phyloP scores from a whole-genome alignment of 2,797 vertebrate species.

The Eulemur rubriventer region DNA sequence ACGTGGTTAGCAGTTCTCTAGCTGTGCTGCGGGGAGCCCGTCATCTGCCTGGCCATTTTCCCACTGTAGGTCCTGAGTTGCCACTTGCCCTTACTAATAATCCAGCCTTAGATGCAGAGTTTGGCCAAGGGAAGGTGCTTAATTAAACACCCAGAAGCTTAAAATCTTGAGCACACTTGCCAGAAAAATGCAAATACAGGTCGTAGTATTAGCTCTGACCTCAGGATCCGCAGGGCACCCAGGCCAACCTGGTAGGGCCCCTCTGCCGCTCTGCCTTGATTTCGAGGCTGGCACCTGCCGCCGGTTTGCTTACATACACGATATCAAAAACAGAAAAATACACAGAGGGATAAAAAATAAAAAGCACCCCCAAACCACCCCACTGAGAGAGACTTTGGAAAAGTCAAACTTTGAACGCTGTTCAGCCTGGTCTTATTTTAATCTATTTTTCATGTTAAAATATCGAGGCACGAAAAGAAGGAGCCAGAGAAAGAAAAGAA shows the following conservation, averaged over 20 bases:
- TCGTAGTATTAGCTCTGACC: background rate
- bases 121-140: background rate
- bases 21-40: accelerated
- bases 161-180: background rate
- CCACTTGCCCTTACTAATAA: background rate
- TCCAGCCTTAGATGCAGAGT: background rate
- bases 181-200: background rate
- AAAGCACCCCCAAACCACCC: background rate
- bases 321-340: background rate
- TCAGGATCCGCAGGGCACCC: accelerated
- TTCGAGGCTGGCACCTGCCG: background rate
- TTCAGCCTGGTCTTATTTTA: slow-evolving; percentile 80
- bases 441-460: slow-evolving; percentile 84
- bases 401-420: slow-evolving; percentile 74
- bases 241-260: background rate
- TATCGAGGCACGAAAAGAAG: slow-evolving; percentile 79
- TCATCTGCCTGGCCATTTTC: background rate
- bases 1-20: accelerated
- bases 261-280: background rate
- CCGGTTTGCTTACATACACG: background rate
- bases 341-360: background rate
- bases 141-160: background rate
- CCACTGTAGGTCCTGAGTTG: background rate
- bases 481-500: slow-evolving; percentile 81
- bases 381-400: slow-evolving; percentile 56